Evolutionary conservation across 2,113 vertebrate species (phyloP), one percentile per base, ranked within the genome.

Genomic region (Excalfactoria chinensis): DNA sequence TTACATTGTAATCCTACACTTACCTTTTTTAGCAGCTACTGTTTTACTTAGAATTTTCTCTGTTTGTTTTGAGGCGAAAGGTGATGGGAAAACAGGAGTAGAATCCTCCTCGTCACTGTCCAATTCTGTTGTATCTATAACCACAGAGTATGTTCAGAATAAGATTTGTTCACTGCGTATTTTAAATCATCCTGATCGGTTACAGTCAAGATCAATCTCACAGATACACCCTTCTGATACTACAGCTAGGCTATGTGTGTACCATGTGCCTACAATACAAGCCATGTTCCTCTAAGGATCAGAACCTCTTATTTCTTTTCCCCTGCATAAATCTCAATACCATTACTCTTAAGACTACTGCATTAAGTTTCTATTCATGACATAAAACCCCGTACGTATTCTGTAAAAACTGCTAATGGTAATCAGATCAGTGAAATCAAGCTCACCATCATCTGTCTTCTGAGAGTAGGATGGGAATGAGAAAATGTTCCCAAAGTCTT

Each of bases 401-500:
- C 51, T 25, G 3, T 46, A 68, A 28, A 7, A 35, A 13, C 8
- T 82, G 44, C 46, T 81, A 5, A 71, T 63, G 13, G 35, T 43
- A 73, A 80, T 46, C 0, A 4, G 35, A 74, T 73, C n/a, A 58
- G 6, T 79, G 37, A 64, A 77, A 94, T 62, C 22, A 56, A 84
- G 71, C 98, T 98, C 97, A 99, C 99, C 98, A 22, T 99, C 98
- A 80, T 98, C 98, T 79, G 97, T 98, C 96, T 99, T 99, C 95
- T 99, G 98, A 51, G 97, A 98, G 82, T 98, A 98, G 51, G 98
- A 98, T 1, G 98, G 97, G 91, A 98, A 98, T 83, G 98, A 98
- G 92, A 98, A 98, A 41, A 98, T 97, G 88, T 95, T 97, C 48
- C 97, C 97, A 94, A 97, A 97, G 72, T 98, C 98, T 95, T 98